phyloP scores from a whole-genome alignment of 2,113 vertebrate species.

The Hippocampus comes region DNA sequence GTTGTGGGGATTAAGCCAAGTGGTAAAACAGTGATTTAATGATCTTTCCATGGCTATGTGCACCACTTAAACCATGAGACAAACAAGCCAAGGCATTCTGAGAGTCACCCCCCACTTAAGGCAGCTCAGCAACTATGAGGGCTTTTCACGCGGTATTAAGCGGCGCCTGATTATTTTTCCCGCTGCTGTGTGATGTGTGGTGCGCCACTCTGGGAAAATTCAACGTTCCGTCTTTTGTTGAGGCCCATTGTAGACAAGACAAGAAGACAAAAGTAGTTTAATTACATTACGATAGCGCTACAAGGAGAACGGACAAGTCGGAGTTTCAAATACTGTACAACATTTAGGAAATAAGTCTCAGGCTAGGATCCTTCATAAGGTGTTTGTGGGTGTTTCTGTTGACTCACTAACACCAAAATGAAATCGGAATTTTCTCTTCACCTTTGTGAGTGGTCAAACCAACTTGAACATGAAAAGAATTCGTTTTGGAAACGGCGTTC shows the following conservation, averaged over 20 bases:
- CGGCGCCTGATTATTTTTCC: conserved; percentile 58
- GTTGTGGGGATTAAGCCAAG: conserved; percentile 74
- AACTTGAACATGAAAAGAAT: not conserved
- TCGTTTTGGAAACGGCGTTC: not conserved
- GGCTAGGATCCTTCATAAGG: not conserved
- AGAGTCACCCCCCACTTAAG: conserved; percentile 69
- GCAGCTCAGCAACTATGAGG: conserved; percentile 63
- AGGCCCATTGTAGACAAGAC: conserved; percentile 54
- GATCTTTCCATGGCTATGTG: conserved; percentile 75
- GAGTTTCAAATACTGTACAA: not conserved
- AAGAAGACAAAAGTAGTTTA: conserved; percentile 54
- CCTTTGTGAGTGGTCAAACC: not conserved
- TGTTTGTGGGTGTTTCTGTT: not conserved
- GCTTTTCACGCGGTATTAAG: conserved; percentile 65
- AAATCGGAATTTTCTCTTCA: not conserved
- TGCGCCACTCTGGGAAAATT: conserved; percentile 65
- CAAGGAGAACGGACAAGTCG: conserved; percentile 17
- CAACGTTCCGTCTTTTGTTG: conserved; percentile 55
- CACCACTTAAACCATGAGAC: conserved; percentile 71
- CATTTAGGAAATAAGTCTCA: not conserved
- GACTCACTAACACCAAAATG: not conserved
- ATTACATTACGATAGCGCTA: conserved; percentile 47
- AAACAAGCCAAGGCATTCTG: conserved; percentile 67
- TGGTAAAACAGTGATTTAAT: conserved; percentile 82
- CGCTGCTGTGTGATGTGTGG: conserved; percentile 57